Percentiles rank a stretch among this genome's conserved stretches.
Evolutionary conservation across 2,113 vertebrate genomes (phyloP).

Genomic region (Megaleporinus macrocephalus): DNA sequence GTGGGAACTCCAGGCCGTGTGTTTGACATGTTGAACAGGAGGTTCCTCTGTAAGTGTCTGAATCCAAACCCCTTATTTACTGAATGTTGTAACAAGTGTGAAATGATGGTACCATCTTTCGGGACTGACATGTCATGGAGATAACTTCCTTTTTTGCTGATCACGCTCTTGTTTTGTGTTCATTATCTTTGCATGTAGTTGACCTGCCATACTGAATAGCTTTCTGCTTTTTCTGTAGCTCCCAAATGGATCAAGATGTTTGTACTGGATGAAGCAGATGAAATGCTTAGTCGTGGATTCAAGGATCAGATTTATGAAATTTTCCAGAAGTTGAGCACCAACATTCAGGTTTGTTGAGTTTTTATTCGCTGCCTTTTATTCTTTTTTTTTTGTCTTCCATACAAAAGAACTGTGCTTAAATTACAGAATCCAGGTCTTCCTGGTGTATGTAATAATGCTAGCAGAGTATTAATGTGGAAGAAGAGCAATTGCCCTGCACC

Average conservation of each 20-base stretch:
- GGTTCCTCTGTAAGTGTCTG: slow-evolving; percentile 84
- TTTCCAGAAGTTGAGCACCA: slow-evolving; percentile 96
- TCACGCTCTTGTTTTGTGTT: slow-evolving; percentile 59
- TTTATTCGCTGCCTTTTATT: not conserved
- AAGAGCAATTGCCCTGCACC: slow-evolving; percentile 65
- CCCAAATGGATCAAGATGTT: slow-evolving; percentile 99
- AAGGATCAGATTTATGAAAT: slow-evolving; percentile 99
- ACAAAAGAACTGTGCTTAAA: slow-evolving; percentile 77
- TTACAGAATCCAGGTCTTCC: slow-evolving; percentile 63
- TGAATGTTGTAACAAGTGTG: slow-evolving; percentile 67
- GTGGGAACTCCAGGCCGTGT: slow-evolving; percentile 89
- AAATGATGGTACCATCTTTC: slow-evolving; percentile 83
- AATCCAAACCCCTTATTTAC: slow-evolving; percentile 43
- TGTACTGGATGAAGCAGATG: slow-evolving; percentile 98
- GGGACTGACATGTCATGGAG: slow-evolving; percentile 79
- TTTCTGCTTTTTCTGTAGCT: slow-evolving; percentile 67
- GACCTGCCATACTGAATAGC: not conserved
- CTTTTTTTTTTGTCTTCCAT: slow-evolving; percentile 58
- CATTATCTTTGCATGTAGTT: not conserved
- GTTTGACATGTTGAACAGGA: slow-evolving; percentile 89
- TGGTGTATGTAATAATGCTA: slow-evolving; percentile 74
- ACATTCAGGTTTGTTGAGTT: slow-evolving; percentile 87
- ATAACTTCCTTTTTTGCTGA: slow-evolving; percentile 66
- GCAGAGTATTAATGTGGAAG: slow-evolving; percentile 70
- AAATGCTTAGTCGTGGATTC: slow-evolving; percentile 98